A percentile compares a stretch with the other conserved stretches of the same genome.
phyloP scores from a whole-genome alignment of 2,113 vertebrate species.

The Perccottus glenii region DNA sequence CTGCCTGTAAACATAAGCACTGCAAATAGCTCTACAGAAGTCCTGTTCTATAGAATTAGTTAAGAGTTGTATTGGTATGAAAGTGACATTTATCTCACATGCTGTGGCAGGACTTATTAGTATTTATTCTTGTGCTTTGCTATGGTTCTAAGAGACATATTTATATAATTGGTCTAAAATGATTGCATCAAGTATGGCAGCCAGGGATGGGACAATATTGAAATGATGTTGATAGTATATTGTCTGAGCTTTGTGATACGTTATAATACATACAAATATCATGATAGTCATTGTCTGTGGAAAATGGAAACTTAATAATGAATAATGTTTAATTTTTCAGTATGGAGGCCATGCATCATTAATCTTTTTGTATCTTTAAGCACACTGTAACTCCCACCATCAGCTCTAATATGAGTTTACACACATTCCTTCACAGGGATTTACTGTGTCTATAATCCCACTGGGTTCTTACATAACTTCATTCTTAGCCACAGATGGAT shows the following conservation, averaged over 20 bases:
- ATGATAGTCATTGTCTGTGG: too few species aligned
- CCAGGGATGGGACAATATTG: too few species aligned
- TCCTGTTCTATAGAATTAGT: conserved; percentile 8
- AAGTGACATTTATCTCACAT: conserved; percentile 5
- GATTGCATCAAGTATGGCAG: too few species aligned
- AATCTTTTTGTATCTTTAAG: too few species aligned
- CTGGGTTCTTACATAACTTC: conserved; percentile 41
- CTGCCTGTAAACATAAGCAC: conserved; percentile 2
- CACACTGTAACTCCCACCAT: too few species aligned
- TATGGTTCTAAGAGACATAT: neutral
- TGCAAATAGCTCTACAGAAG: conserved; percentile 30
- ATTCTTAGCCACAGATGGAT: conserved; percentile 8
- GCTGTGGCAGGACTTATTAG: neutral
- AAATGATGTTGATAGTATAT: too few species aligned
- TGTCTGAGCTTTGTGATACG: too few species aligned
- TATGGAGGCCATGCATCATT: too few species aligned
- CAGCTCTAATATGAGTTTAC: conserved; percentile 4
- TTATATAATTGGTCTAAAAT: neutral
- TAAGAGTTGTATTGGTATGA: conserved; percentile 11
- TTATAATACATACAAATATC: too few species aligned
- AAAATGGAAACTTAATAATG: too few species aligned
- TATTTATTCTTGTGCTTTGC: neutral
- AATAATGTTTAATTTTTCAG: too few species aligned
- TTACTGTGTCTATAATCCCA: conserved; percentile 24
- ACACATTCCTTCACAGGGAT: conserved; percentile 15